Evolutionary conservation across 2,797 vertebrate species (phyloP).

Genomic region (Cossypha niveicapilla): DNA sequence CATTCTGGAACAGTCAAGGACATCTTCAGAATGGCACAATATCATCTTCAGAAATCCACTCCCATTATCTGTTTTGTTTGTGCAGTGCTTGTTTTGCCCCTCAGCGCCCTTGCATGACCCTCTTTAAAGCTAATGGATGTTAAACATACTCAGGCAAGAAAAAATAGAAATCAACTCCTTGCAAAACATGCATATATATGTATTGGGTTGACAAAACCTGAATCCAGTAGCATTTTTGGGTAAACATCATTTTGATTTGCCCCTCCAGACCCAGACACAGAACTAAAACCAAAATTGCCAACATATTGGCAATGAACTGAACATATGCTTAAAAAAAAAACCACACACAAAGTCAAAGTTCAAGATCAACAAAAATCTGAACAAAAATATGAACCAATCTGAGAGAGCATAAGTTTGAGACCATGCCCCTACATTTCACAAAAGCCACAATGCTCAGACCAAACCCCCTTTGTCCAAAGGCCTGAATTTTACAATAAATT

Average conservation of each 20-base stretch:
- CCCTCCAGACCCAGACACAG: not conserved
- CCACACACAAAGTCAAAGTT: not conserved
- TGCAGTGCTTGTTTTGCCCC: constrained; percentile 9
- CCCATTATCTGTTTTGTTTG: constrained; percentile 23
- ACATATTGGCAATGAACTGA: not conserved
- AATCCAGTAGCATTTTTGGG: not conserved
- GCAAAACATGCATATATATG: not conserved
- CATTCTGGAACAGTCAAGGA: constrained; percentile 53
- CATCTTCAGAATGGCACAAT: constrained; percentile 36
- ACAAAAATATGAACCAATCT: not conserved
- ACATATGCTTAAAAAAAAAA: not conserved
- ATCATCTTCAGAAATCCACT: constrained; percentile 39
- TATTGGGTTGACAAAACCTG: not conserved
- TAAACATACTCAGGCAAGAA: not conserved
- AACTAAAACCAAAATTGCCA: not conserved
- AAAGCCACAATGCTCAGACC: not conserved
- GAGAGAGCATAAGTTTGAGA: not conserved
- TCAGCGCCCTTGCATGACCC: not conserved
- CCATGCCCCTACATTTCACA: not conserved
- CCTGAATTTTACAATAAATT: not conserved
- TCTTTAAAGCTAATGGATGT: not conserved
- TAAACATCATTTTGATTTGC: not conserved
- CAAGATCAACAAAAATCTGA: not conserved
- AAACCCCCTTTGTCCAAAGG: not conserved
- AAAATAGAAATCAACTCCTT: constrained; percentile 10